These are phyloP conservation scores for Hydropsyche tenuis DNA, from an alignment of 1,140 invertebrate species.

Conservation along the genomic window DNA sequence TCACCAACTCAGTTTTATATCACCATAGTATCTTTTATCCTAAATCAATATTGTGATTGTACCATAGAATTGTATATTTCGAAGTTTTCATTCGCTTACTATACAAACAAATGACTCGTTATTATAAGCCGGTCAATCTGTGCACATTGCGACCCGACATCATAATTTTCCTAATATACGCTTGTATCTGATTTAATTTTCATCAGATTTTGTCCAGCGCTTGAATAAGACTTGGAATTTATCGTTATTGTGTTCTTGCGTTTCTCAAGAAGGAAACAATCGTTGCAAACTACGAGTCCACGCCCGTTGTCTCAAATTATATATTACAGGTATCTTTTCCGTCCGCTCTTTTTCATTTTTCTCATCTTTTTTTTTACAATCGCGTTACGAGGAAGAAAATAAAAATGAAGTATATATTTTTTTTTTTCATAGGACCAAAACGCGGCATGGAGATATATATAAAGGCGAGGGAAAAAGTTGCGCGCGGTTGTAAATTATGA, in stretches of 20 bases:
- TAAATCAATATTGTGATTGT: slow-evolving; percentile 22
- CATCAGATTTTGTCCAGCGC: no score
- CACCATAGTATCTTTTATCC: slow-evolving; percentile 19
- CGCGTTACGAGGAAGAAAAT: slow-evolving; percentile 1
- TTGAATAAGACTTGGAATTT: no score
- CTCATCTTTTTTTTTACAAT: slow-evolving; percentile 21
- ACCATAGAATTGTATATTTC: not conserved
- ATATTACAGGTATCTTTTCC: slow-evolving; percentile 9
- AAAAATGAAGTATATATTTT: slow-evolving; percentile 20
- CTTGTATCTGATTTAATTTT: no score
- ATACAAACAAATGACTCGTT: no score
- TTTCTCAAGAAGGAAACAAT: not conserved
- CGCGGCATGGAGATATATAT: not conserved
- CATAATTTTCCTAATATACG: no score
- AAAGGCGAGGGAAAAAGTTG: slow-evolving; percentile 17
- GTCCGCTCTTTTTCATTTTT: not conserved
- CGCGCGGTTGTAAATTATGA: slow-evolving; percentile 27
- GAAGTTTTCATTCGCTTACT: no score
- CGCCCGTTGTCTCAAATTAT: slow-evolving; percentile 7
- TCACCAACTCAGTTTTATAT: slow-evolving; percentile 13
- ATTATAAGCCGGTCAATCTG: no score
- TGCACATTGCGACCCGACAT: no score
- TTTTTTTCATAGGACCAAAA: not conserved
- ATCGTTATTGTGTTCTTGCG: not conserved
- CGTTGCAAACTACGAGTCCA: not conserved